A percentile compares a stretch with the other conserved stretches of the same genome.
Evolutionary conservation across 2,888 invertebrate species (phyloP).

Genomic region (Scaptomyza cyrtandrae): DNA sequence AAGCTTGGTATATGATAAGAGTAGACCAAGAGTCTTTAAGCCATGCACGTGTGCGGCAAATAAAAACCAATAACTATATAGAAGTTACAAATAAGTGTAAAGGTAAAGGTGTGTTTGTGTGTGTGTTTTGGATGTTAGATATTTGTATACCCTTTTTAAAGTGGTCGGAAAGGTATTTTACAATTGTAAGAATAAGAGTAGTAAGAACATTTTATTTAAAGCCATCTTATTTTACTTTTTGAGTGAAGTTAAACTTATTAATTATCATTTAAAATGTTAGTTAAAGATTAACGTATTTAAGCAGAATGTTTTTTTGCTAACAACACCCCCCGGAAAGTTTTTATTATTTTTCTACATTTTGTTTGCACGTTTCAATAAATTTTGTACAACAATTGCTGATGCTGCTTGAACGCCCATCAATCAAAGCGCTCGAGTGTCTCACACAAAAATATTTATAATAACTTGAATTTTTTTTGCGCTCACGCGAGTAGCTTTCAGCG

Average conservation of each 20-base stretch:
- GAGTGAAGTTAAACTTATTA: too few species aligned
- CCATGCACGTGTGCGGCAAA: conserved; percentile 60
- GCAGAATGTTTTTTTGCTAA: too few species aligned
- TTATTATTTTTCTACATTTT: neutral
- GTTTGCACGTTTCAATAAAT: conserved; percentile 16
- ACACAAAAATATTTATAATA: conserved; percentile 72
- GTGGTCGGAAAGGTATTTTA: neutral
- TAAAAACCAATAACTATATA: conserved; percentile 24
- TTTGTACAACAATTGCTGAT: conserved; percentile 61
- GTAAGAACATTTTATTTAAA: too few species aligned
- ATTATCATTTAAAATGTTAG: too few species aligned
- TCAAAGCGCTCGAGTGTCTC: conserved; percentile 67
- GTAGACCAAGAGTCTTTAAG: conserved; percentile 34
- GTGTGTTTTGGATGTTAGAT: too few species aligned
- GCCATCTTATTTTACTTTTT: too few species aligned
- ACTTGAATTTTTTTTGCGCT: conserved; percentile 62
- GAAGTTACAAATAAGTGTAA: conserved; percentile 7
- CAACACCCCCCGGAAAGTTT: too few species aligned
- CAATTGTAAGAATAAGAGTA: too few species aligned
- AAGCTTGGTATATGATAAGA: conserved; percentile 58
- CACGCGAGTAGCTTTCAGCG: conserved; percentile 61
- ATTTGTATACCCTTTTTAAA: conserved; percentile 26
- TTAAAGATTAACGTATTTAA: too few species aligned
- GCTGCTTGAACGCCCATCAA: conserved; percentile 69
- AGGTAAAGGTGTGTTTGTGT: neutral